Percentiles rank a stretch among this genome's conserved stretches.
Conservation (phyloP, 2,888 invertebrate species). For the Stenurella melanura region DNA sequence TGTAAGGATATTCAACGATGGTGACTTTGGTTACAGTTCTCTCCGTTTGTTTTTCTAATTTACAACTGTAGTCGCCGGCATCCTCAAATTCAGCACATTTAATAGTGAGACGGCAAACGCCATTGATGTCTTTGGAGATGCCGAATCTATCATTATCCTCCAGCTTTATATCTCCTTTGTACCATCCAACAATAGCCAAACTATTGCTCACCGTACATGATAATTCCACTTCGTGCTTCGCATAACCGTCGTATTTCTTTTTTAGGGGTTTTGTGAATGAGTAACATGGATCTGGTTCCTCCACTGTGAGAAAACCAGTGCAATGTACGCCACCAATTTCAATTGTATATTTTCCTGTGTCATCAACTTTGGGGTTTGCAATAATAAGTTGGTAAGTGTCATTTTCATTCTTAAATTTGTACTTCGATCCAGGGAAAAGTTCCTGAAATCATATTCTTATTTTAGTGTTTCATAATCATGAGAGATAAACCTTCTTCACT, state of each 20-base stretch:
- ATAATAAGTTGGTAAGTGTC: conserved; percentile 94
- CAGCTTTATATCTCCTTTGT: conserved; percentile 85
- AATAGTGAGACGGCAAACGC: conserved; percentile 91
- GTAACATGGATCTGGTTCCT: conserved; percentile 96
- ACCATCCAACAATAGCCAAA: conserved; percentile 96
- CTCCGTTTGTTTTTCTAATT: conserved; percentile 91
- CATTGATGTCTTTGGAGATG: conserved; percentile 94
- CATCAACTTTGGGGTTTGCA: conserved; percentile 93
- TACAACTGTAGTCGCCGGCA: conserved; percentile 91
- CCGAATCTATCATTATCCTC: conserved; percentile 87
- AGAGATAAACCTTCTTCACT: too few relatives aligned
- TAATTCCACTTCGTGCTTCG: conserved; percentile 90
- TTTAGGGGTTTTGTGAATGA: conserved; percentile 93
- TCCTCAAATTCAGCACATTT: conserved; percentile 89
- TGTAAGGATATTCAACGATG: conserved; percentile 94
- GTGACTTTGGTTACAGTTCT: conserved; percentile 88
- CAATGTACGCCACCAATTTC: conserved; percentile 94
- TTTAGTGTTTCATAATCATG: not conserved
- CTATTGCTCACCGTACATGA: conserved; percentile 96
- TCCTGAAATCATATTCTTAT: conserved; percentile 78
- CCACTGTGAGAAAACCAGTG: conserved; percentile 94
- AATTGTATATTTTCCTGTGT: conserved; percentile 96
- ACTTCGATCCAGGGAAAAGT: conserved; percentile 96
- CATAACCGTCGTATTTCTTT: conserved; percentile 91
- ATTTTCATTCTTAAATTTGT: conserved; percentile 94